A percentile compares a stretch with the other conserved stretches of the same genome.
Evolutionary conservation across 2,797 vertebrate genomes (phyloP).

Genomic region (Phaenicophaeus curvirostris): DNA sequence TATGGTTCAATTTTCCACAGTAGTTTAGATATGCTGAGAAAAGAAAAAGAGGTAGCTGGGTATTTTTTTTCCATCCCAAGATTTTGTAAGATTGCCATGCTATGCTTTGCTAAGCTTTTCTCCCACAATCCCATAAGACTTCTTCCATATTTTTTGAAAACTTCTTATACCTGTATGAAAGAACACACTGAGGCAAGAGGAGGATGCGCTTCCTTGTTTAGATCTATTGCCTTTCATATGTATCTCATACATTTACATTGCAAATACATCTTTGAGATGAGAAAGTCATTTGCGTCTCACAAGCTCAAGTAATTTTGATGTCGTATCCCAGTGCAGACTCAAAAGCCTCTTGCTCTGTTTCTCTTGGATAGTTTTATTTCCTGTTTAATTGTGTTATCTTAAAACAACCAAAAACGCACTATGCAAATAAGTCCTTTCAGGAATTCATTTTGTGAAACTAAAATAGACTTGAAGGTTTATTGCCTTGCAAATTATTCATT

Average conservation of each 20-base stretch:
- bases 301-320: constrained; percentile 2
- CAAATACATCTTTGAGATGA: constrained; percentile 12
- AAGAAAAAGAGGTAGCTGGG: neutral
- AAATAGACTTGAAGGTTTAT: constrained; percentile 39
- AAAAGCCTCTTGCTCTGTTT: constrained; percentile 8
- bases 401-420: constrained; percentile 55
- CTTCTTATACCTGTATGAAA: neutral
- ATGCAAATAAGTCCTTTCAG: constrained; percentile 57
- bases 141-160: neutral
- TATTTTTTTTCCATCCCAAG: neutral
- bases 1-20: neutral
- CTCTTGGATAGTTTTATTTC: neutral
- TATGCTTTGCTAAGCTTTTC: neutral
- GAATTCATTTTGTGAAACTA: constrained; percentile 39
- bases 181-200: neutral
- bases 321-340: neutral
- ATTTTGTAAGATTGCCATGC: neutral
- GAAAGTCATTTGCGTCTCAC: constrained; percentile 4
- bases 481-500: constrained; percentile 20
- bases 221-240: neutral
- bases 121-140: neutral
- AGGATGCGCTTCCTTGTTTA: neutral
- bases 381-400: constrained; percentile 55
- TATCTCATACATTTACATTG: neutral
- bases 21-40: neutral